These are phyloP conservation scores for Cephalopholis sonnerati DNA, from an alignment of 2,113 vertebrate species.

Conservation along the genomic window DNA sequence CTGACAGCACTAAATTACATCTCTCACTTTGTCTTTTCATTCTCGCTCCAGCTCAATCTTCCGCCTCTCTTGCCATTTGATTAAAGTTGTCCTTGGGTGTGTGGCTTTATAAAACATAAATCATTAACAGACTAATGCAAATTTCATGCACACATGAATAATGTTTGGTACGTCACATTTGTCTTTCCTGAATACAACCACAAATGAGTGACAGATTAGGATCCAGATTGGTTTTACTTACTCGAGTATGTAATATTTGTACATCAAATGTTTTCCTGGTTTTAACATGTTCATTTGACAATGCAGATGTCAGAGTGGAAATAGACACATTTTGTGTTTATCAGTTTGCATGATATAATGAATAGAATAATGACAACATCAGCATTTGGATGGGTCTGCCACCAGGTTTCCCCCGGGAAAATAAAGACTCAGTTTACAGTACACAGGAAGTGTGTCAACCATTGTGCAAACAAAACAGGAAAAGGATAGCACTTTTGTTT, in stretches of 20 bases:
- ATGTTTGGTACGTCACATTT: not conserved
- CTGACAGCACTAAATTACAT: conserved; percentile 10
- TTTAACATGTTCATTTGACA: not conserved
- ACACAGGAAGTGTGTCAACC: too few relatives aligned
- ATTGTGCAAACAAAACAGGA: too few relatives aligned
- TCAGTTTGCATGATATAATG: too few relatives aligned
- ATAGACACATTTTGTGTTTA: too few relatives aligned
- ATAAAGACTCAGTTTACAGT: too few relatives aligned
- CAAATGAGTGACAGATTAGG: not conserved
- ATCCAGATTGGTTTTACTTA: not conserved
- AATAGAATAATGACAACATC: too few relatives aligned
- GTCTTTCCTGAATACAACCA: conserved; percentile 5
- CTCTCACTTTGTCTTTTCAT: conserved; percentile 1
- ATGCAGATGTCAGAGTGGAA: not conserved
- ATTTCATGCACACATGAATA: conserved; percentile 9
- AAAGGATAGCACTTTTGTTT: too few relatives aligned
- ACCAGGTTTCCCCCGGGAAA: too few relatives aligned
- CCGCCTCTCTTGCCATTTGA: conserved; percentile 8
- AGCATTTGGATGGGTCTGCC: too few relatives aligned
- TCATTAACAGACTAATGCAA: conserved; percentile 6
- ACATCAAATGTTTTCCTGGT: not conserved
- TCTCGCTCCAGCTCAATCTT: not conserved
- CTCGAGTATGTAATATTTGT: not conserved
- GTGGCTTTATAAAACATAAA: not conserved
- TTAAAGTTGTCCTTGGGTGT: not conserved